These are phyloP conservation scores for Siniperca scherzeri DNA, from an alignment of 2,797 vertebrate genomes.

Conservation along the genomic window DNA sequence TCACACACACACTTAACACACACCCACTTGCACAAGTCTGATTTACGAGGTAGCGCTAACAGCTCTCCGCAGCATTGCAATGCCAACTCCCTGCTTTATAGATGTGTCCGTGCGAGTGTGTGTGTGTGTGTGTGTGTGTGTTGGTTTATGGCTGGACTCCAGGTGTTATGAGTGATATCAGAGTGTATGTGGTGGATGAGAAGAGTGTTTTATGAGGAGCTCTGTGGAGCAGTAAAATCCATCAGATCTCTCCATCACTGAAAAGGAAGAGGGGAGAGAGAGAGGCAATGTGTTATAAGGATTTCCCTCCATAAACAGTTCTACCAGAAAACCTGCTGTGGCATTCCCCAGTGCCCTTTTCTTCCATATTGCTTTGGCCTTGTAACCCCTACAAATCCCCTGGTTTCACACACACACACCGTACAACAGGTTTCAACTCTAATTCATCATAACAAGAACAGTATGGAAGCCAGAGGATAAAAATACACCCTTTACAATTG, in stretches of 20 bases:
- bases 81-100: conserved; percentile 75
- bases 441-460: conserved; percentile 45
- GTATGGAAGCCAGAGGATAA: conserved; percentile 21
- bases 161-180: conserved; percentile 83
- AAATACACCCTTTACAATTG: conserved; percentile 11
- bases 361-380: conserved; percentile 56
- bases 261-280: conserved; percentile 25
- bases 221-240: conserved; percentile 75
- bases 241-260: conserved; percentile 73
- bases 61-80: conserved; percentile 76
- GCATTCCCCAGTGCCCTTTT: conserved; percentile 50
- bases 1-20: conserved; percentile 47
- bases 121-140: conserved; percentile 41
- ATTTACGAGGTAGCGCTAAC: conserved; percentile 81
- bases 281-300: conserved; percentile 46
- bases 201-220: conserved; percentile 78
- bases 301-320: conserved; percentile 70
- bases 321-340: conserved; percentile 37
- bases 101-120: conserved; percentile 56
- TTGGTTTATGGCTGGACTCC: conserved; percentile 77
- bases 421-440: conserved; percentile 36
- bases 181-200: conserved; percentile 75
- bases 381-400: conserved; percentile 53
- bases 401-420: conserved; percentile 16
- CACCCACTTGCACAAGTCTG: conserved; percentile 67